Evolutionary conservation across 2,113 vertebrate genomes (phyloP), one percentile per base, ranked within the genome.

Genomic region (Tupaia chinensis): DNA sequence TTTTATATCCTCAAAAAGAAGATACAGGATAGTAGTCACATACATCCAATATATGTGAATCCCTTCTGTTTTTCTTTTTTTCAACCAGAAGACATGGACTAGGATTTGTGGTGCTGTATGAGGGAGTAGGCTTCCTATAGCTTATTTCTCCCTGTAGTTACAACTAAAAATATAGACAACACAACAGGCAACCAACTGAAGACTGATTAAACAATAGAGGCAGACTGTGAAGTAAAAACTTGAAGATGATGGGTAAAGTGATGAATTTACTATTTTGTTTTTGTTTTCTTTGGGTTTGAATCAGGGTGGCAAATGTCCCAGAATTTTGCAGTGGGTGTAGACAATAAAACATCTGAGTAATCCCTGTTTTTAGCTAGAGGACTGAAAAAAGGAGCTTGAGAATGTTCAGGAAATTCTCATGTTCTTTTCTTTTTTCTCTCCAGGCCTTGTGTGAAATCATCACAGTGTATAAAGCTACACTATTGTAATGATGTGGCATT

Each of bases 281-380:
- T 94, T 80, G 7, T 54, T 85, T 90, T 72, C 20, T 32, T 92
- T 89, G 60, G 29, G 63, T 87, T 93, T 91, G 65, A 82, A 9
- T 70, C 25, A 83, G 60, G 25, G 17, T 54, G 7, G 68, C 63
- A 44, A 73, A 53, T 91, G 44, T 91, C 23, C 22, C 58, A 79
- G 70, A 93, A 54, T 15, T 78, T 13, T 72, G 16, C 54, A 85
- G 20, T 78, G 53, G 22, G 6, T 53, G n/a, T 14, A 3, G 13
- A 85, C 29, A 82, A 23, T 12, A 72, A 53, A 72, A 90, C 27
- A 1, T 81, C 16, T 86, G 66, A 93, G 25, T 77, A 87, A 82
- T 9, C 16, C n/a, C 23, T 65, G 10, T 27, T 88, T 83, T 32
- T 34, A 84, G 53, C 20, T 60, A 92, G 17, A 73, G 27, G 58